Evolutionary conservation across 2,888 invertebrate genomes (phyloP), one percentile per base, ranked within the genome.

Genomic region (Diarsia rubi): DNA sequence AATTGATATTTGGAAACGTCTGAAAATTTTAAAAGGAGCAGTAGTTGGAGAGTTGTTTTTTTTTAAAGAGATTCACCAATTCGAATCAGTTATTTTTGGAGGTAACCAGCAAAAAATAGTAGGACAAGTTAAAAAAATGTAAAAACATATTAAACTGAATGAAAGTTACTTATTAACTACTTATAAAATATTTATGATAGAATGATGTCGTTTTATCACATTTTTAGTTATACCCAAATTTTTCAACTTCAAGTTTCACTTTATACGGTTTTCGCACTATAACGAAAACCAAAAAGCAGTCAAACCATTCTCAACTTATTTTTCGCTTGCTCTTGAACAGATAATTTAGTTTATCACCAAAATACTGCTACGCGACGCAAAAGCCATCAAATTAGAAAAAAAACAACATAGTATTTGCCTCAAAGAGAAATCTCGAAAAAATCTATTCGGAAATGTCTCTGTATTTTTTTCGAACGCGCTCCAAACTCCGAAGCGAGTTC

Each of bases 1-100:
- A 75, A 69, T 67, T 54, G 9, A 42, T 57, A 73, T 70, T 70
- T 62, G 31, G 12, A 62, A 74, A 54, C 14, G 24, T 54, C n/a
- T 11, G 14, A 49, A 21, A 44, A 54, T 62, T 79, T 64, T 52
- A 45, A 64, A 44, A 3, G 3, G 16, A 49, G 31, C 12, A 42
- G 12, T 47, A 8, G 45, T 37, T 79, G 79, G 3, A n/a, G 19
- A 52, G 11, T 45, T 6, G 4, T 31, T 75, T 44, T 0, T 42
- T 31, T 49, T 24, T 9, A 62, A 63, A 78, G 52, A 21, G 42
- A 44, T 27, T 77, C 47, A 4, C 1, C 24, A 1, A n/a, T 42
- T 0, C 2, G 1, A n/a, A 12, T 52, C 8, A 37, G 27, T 62
- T 21, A 21, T 31, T 73, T 62, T 0, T 16, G 21, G 5, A 24